phyloP scores from a whole-genome alignment of 2,888 invertebrate genomes.

The Myopa testacea region DNA sequence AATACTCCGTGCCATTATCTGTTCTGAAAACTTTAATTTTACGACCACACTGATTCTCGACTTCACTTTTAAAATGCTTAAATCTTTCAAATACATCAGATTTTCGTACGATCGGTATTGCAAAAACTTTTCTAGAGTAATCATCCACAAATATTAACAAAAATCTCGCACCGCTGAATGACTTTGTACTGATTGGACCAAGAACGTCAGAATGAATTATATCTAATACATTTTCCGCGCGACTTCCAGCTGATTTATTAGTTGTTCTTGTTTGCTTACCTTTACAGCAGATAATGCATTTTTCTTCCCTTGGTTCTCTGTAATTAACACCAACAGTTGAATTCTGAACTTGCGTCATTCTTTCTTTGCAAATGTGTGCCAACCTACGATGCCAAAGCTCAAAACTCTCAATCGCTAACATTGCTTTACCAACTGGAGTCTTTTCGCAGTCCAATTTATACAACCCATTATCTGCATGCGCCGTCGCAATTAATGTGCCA shows the following conservation, averaged over 20 bases:
- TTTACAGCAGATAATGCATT: constrained; percentile 46
- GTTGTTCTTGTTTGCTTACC: too few relatives aligned
- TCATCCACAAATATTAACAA: constrained; percentile 63
- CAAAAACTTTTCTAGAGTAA: constrained; percentile 46
- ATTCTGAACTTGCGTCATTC: constrained; percentile 39
- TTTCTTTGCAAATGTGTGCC: constrained; percentile 23
- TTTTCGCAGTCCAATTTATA: too few relatives aligned
- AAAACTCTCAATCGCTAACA: too few relatives aligned
- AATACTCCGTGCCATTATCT: constrained; percentile 47
- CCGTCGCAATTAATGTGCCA: constrained; percentile 30
- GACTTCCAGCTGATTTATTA: too few relatives aligned
- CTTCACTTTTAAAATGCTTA: constrained; percentile 46
- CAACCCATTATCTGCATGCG: not conserved
- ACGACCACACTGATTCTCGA: constrained; percentile 42
- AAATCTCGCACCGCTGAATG: constrained; percentile 57
- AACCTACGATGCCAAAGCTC: too few relatives aligned
- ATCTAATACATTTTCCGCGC: constrained; percentile 40
- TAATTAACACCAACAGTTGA: constrained; percentile 36
- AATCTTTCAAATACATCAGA: constrained; percentile 40
- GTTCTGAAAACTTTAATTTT: constrained; percentile 46
- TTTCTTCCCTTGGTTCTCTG: constrained; percentile 9
- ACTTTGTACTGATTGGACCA: constrained; percentile 59
- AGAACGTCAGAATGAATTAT: constrained; percentile 61
- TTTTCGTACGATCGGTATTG: constrained; percentile 43
- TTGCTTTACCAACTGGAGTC: too few relatives aligned